Conservation (phyloP, 2,113 vertebrate species). For the Collichthys lucidus region DNA sequence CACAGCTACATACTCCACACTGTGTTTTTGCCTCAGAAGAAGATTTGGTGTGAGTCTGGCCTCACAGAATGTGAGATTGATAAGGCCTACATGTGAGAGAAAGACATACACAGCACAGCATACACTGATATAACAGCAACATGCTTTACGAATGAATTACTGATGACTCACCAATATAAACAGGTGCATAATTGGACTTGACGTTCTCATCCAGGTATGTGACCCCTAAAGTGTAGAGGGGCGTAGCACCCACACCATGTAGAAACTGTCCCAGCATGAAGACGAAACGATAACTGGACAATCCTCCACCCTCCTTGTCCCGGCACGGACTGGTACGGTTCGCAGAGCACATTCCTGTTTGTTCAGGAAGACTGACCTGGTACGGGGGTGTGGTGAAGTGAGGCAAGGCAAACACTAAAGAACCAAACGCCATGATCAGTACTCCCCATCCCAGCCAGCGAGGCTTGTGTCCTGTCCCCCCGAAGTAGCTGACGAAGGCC, state of each 20-base stretch:
- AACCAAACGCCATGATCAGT: slow-evolving; percentile 91
- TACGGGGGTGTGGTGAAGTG: slow-evolving; percentile 90
- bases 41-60: too few relatives aligned
- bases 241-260: slow-evolving; percentile 93
- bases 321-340: slow-evolving; percentile 82
- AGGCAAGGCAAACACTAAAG: slow-evolving; percentile 92
- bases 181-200: slow-evolving; percentile 91
- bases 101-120: neutral
- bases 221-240: slow-evolving; percentile 95
- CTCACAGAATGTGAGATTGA: too few relatives aligned
- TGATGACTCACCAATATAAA: slow-evolving; percentile 93
- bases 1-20: too few relatives aligned
- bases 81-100: neutral
- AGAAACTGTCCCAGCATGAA: slow-evolving; percentile 98
- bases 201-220: slow-evolving; percentile 98
- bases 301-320: slow-evolving; percentile 68
- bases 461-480: slow-evolving; percentile 92
- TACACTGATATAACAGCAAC: neutral
- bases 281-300: slow-evolving; percentile 88
- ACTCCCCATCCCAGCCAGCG: slow-evolving; percentile 96
- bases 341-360: slow-evolving; percentile 78
- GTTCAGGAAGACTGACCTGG: slow-evolving; percentile 71
- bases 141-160: neutral
- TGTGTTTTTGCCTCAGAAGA: too few relatives aligned
- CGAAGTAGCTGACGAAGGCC: slow-evolving; percentile 94